Evolutionary conservation across 2,888 invertebrate species (phyloP).

Genomic region (Craniophora ligustri): DNA sequence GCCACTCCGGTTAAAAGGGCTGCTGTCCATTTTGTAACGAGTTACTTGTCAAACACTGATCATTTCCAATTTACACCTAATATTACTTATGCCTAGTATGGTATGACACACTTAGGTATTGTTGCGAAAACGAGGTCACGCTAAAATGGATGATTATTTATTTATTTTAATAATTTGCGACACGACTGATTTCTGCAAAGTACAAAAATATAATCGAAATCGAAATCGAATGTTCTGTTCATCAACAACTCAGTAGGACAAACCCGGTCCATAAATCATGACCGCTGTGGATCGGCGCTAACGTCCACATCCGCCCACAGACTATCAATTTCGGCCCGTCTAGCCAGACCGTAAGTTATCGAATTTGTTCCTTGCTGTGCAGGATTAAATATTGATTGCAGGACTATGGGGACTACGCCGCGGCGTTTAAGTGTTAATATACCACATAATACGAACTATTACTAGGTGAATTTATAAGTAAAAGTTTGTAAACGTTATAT

Average conservation of each 20-base stretch:
- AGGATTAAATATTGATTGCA: slow-evolving; percentile 51
- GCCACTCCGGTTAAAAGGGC: no score
- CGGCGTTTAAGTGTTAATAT: slow-evolving; percentile 17
- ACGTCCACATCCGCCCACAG: slow-evolving; percentile 65
- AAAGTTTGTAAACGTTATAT: no score
- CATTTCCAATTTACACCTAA: no score
- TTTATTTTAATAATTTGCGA: no score
- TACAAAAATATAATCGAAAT: no score
- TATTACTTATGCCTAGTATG: no score
- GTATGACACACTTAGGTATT: no score
- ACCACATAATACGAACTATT: neutral
- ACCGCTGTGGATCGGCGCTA: slow-evolving; percentile 60
- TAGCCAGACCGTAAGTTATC: slow-evolving; percentile 65
- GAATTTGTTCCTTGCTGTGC: slow-evolving; percentile 59
- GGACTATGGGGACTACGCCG: slow-evolving; percentile 30
- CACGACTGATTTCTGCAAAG: no score
- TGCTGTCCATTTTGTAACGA: no score
- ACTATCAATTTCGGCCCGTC: slow-evolving; percentile 66
- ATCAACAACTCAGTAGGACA: slow-evolving; percentile 54
- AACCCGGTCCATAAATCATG: slow-evolving; percentile 59
- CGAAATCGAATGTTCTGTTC: slow-evolving; percentile 46
- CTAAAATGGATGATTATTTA: no score
- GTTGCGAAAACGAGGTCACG: no score
- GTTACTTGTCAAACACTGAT: no score
- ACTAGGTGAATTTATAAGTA: neutral